phyloP scores from a whole-genome alignment of 2,888 invertebrate species.

The Epistrophe eligans region DNA sequence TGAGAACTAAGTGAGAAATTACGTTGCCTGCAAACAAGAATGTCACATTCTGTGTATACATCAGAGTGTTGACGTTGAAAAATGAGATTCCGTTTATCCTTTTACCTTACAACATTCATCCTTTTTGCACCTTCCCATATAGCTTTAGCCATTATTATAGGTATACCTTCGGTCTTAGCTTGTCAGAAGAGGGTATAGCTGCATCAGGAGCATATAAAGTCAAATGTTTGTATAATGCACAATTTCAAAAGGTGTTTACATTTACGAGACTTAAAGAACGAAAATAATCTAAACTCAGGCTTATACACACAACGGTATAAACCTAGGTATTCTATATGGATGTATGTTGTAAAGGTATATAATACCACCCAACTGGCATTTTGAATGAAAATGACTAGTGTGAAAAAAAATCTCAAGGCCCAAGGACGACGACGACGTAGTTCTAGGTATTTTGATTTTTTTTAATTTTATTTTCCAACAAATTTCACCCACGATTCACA shows the following conservation, averaged over 20 bases:
- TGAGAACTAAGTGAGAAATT: conserved; percentile 28
- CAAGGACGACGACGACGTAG: conserved; percentile 55
- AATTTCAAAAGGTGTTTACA: conserved; percentile 62
- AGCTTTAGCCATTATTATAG: too few species aligned
- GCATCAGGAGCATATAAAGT: conserved; percentile 35
- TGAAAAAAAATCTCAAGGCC: conserved; percentile 55
- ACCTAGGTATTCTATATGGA: background rate
- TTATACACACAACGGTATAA: background rate
- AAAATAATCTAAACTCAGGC: conserved; percentile 43
- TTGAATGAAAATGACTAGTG: conserved; percentile 1
- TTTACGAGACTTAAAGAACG: conserved; percentile 44
- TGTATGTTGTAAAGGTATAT: background rate
- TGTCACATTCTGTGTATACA: conserved; percentile 49
- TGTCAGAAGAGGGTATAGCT: conserved; percentile 1
- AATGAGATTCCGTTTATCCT: conserved; percentile 69
- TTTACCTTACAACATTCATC: conserved; percentile 18
- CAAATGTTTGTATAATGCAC: conserved; percentile 50
- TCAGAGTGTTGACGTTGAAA: conserved; percentile 65
- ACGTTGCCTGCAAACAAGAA: conserved; percentile 49
- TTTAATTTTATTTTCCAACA: conserved; percentile 56
- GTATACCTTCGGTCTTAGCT: background rate
- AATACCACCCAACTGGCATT: conserved; percentile 1
- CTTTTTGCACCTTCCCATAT: background rate
- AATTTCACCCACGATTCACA: conserved; percentile 46
- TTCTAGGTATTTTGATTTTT: conserved; percentile 12